A percentile compares a stretch with the other conserved stretches of the same genome.
phyloP scores from a whole-genome alignment of 1,140 invertebrate genomes.

The Stegodyphus mimosarum region DNA sequence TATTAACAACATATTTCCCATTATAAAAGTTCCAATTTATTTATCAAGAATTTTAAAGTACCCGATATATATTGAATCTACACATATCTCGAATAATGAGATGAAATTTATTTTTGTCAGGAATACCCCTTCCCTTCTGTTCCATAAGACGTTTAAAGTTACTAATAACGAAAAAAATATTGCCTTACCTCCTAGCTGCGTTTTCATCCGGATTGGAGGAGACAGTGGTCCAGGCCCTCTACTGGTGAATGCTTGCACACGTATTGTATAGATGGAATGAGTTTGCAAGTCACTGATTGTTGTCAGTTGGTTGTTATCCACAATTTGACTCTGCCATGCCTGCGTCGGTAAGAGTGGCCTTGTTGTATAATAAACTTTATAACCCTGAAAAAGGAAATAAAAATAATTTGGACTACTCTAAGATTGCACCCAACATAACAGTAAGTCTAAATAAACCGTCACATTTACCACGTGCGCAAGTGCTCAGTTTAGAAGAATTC shows the following conservation, averaged over 20 bases:
- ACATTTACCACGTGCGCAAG: too few species aligned
- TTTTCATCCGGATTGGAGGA: slow-evolving; percentile 92
- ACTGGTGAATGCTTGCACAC: slow-evolving; percentile 90
- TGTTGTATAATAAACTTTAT: slow-evolving; percentile 96
- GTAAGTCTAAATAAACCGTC: too few species aligned
- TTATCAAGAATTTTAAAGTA: too few species aligned
- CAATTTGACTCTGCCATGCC: slow-evolving; percentile 91
- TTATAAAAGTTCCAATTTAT: too few species aligned
- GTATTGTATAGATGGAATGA: slow-evolving; percentile 90
- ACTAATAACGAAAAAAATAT: too few species aligned
- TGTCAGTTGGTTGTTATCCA: slow-evolving; percentile 92
- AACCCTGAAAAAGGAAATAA: slow-evolving; percentile 85
- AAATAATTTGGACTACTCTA: background rate
- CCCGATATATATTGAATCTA: too few species aligned
- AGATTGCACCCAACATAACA: background rate
- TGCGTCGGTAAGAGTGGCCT: slow-evolving; percentile 86
- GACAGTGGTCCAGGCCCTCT: slow-evolving; percentile 92
- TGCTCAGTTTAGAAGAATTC: too few species aligned
- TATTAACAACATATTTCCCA: too few species aligned
- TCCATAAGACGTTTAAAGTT: too few species aligned
- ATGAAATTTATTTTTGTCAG: too few species aligned
- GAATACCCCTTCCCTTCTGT: too few species aligned
- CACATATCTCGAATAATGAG: too few species aligned
- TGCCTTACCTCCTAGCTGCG: slow-evolving; percentile 84
- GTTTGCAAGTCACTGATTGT: slow-evolving; percentile 91